Percentiles rank a stretch among this genome's conserved stretches.
These are phyloP conservation scores for Melanerpes aurifrons DNA, from an alignment of 2,113 vertebrate genomes.

Conservation along the genomic window DNA sequence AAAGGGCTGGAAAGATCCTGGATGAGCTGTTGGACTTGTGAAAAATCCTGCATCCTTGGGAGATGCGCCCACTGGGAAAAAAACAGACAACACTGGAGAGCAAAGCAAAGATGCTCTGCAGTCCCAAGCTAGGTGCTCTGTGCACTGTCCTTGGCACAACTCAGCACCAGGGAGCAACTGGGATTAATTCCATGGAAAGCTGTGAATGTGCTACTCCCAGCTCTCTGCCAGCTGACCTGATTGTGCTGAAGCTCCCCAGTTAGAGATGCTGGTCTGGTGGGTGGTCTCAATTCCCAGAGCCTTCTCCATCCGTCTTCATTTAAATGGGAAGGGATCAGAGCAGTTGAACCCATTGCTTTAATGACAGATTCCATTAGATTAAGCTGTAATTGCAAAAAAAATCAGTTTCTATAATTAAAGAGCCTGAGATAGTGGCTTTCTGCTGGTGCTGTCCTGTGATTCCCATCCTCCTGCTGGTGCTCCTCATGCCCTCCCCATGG, in stretches of 20 bases:
- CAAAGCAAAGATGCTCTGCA: background rate
- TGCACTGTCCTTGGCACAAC: background rate
- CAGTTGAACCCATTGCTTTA: background rate
- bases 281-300: slow-evolving; percentile 36
- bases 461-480: background rate
- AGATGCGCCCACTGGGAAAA: background rate
- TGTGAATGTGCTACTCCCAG: background rate
- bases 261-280: background rate
- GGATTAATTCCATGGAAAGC: background rate
- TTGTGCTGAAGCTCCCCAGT: fast-evolving
- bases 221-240: background rate
- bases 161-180: background rate
- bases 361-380: slow-evolving; percentile 39
- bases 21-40: fast-evolving
- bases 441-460: background rate
- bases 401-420: slow-evolving; percentile 18
- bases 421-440: background rate
- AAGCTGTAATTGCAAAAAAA: background rate
- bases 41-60: background rate
- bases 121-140: background rate
- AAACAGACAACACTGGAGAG: background rate
- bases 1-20: background rate
- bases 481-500: fast-evolving
- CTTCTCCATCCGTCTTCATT: background rate
- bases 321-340: slow-evolving; percentile 31